Evolutionary conservation across 2,797 vertebrate genomes (phyloP).

Genomic region (Orientallactaga sibirica): DNA sequence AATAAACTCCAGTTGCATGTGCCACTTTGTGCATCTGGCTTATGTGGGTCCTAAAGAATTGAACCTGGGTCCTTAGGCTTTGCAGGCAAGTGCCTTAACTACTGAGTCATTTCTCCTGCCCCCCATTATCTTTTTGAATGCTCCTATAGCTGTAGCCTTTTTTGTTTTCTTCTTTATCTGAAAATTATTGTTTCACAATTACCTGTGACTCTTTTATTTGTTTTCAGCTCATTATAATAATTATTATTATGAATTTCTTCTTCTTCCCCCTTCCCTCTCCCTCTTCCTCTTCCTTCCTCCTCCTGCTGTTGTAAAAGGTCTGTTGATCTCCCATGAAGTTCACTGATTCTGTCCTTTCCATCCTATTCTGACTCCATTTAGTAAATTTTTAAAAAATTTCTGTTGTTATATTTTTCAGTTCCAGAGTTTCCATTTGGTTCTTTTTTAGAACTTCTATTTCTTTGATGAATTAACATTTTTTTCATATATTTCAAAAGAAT

Average conservation of each 20-base stretch:
- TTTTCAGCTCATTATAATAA: background rate
- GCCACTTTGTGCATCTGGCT: too few relatives aligned
- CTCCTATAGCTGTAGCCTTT: background rate
- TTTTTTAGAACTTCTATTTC: slow-evolving; percentile 48
- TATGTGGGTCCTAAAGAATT: too few relatives aligned
- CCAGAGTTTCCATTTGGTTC: slow-evolving; percentile 45
- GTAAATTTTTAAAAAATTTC: slow-evolving; percentile 33
- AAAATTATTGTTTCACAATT: slow-evolving; percentile 37
- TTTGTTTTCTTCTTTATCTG: background rate
- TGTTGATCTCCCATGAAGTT: background rate
- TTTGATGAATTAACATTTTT: slow-evolving; percentile 37
- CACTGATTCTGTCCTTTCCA: background rate
- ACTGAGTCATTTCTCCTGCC: too few relatives aligned
- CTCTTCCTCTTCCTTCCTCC: background rate
- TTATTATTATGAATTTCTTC: background rate
- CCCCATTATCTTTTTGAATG: slow-evolving; percentile 21
- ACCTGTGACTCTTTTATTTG: background rate
- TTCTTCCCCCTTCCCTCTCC: too few relatives aligned
- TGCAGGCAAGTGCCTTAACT: too few relatives aligned
- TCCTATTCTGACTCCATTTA: background rate
- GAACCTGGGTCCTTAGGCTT: too few relatives aligned
- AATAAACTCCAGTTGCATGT: too few relatives aligned
- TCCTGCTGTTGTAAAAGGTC: background rate
- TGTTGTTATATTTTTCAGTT: slow-evolving; percentile 20
- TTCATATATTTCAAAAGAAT: too few relatives aligned